These are phyloP conservation scores for Bellardia bayeri DNA, from an alignment of 2,888 invertebrate species.

Conservation along the genomic window DNA sequence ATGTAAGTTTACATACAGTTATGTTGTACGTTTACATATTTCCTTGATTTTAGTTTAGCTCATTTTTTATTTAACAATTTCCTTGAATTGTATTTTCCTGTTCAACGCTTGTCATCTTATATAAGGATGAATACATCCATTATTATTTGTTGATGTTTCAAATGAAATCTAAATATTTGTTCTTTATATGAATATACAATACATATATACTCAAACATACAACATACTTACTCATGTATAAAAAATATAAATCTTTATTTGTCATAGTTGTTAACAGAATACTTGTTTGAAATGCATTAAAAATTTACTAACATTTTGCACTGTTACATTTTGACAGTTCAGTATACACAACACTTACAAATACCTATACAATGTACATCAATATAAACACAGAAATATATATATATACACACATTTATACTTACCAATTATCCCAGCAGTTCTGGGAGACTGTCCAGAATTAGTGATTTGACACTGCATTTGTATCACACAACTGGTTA, in stretches of 20 bases:
- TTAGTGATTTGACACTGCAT: no score
- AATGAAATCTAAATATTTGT: slow-evolving; percentile 21
- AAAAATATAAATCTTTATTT: slow-evolving; percentile 28
- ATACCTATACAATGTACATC: neutral
- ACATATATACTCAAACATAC: neutral
- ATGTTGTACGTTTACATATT: neutral
- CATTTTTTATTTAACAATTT: slow-evolving; percentile 9
- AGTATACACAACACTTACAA: slow-evolving; percentile 15
- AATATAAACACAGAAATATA: no score
- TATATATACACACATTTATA: neutral
- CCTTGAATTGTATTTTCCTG: slow-evolving; percentile 18
- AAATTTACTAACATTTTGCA: slow-evolving; percentile 29
- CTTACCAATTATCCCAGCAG: no score
- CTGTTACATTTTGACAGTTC: slow-evolving; percentile 23
- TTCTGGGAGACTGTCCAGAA: no score
- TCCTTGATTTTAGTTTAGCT: neutral
- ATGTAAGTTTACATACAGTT: neutral
- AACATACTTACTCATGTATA: neutral
- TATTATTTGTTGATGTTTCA: slow-evolving; percentile 10
- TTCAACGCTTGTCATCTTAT: slow-evolving; percentile 18
- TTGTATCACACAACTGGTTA: no score
- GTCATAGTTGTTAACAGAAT: slow-evolving; percentile 37
- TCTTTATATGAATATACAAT: neutral
- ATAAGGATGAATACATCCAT: neutral
- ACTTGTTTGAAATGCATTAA: slow-evolving; percentile 46